Evolutionary conservation across 2,888 invertebrate genomes (phyloP).

Genomic region (Cephus rjabovi): DNA sequence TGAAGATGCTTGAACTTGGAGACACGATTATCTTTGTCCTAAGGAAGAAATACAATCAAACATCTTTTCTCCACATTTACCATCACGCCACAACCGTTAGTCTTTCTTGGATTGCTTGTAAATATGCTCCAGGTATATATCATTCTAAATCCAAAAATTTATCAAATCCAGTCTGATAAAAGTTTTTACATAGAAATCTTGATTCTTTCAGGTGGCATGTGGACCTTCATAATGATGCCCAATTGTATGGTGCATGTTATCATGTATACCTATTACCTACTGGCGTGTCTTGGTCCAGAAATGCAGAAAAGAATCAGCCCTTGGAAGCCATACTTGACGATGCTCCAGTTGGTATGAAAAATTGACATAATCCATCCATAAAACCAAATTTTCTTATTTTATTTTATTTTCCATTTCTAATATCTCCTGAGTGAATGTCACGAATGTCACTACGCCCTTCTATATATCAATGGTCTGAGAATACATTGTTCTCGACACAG

Average conservation of each 20-base stretch:
- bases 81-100: conserved; percentile 76
- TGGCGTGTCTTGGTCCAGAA: conserved; percentile 73
- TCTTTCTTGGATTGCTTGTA: conserved; percentile 73
- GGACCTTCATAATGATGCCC: conserved; percentile 74
- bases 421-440: not conserved
- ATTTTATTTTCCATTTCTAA: not conserved
- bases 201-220: conserved; percentile 72
- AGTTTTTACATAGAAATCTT: not conserved
- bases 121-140: conserved; percentile 74
- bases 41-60: conserved; percentile 78
- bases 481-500: not conserved
- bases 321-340: conserved; percentile 72
- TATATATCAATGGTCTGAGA: not conserved
- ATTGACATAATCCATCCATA: not conserved
- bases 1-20: conserved; percentile 76
- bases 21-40: conserved; percentile 81
- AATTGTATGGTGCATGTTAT: conserved; percentile 78
- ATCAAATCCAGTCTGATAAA: not conserved
- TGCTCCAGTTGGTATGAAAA: conserved; percentile 75
- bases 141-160: not conserved
- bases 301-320: conserved; percentile 70
- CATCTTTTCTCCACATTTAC: conserved; percentile 79
- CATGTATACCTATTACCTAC: conserved; percentile 83
- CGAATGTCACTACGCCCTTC: not conserved
- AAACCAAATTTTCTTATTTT: not conserved